Conservation (phyloP, 2,888 invertebrate genomes). For the Chouioia cunea region DNA sequence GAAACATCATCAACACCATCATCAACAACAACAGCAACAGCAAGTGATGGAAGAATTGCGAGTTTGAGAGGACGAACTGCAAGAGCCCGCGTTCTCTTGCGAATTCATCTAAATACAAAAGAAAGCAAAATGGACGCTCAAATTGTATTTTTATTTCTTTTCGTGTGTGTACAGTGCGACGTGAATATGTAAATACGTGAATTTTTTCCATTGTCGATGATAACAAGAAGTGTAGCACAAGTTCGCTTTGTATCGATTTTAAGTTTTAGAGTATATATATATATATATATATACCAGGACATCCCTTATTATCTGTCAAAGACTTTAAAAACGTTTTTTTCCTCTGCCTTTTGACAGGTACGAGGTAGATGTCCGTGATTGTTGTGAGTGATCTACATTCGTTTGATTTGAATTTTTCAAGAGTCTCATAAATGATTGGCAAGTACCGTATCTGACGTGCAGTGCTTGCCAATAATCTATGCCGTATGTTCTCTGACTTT, state of each 20-base stretch:
- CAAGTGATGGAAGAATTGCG: slow-evolving; percentile 86
- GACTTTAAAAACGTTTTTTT: too few relatives aligned
- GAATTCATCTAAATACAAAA: slow-evolving; percentile 29
- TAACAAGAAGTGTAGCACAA: too few relatives aligned
- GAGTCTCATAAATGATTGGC: slow-evolving; percentile 19
- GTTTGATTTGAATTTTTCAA: slow-evolving; percentile 2
- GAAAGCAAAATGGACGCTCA: background rate
- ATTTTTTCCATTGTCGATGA: too few relatives aligned
- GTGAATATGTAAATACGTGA: too few relatives aligned
- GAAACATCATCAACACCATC: slow-evolving; percentile 69
- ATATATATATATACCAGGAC: too few relatives aligned
- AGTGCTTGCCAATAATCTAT: slow-evolving; percentile 17
- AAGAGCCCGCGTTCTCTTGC: slow-evolving; percentile 51
- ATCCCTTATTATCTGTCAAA: too few relatives aligned
- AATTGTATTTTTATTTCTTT: background rate
- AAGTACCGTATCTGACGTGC: background rate
- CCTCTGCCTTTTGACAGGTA: too few relatives aligned
- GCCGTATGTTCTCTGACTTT: background rate
- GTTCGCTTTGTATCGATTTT: too few relatives aligned
- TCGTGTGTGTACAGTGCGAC: too few relatives aligned
- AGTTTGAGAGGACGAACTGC: slow-evolving; percentile 76
- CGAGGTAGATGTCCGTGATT: background rate
- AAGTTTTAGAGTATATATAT: too few relatives aligned
- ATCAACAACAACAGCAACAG: slow-evolving; percentile 58
- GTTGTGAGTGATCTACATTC: background rate